Evolutionary conservation across 2,113 vertebrate species (phyloP).

Genomic region (Synodontis membranacea): DNA sequence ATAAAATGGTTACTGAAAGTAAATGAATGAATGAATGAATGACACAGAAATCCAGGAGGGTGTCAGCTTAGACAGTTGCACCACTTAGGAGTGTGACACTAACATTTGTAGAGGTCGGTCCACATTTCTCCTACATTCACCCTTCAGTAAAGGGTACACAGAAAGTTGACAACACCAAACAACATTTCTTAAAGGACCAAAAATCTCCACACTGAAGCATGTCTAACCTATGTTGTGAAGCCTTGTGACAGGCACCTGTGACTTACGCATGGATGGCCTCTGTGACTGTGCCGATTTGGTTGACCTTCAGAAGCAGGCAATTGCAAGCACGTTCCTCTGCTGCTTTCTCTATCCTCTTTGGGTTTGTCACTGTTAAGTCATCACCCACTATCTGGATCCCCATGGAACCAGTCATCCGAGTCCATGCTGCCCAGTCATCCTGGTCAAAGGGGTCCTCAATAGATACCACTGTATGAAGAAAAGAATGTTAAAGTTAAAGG

Average conservation of each 20-base stretch:
- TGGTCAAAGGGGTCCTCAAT: constrained; percentile 97
- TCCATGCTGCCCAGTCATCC: constrained; percentile 94
- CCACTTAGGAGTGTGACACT: neutral
- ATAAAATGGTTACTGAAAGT: neutral
- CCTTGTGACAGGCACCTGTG: constrained; percentile 20
- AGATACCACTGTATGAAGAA: constrained; percentile 81
- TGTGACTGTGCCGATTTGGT: constrained; percentile 92
- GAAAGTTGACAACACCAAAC: neutral
- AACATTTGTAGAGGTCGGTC: neutral
- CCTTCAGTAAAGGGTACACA: neutral
- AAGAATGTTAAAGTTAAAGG: neutral
- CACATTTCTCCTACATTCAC: neutral
- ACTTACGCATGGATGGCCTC: constrained; percentile 93
- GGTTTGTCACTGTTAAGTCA: constrained; percentile 92
- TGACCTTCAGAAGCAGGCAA: constrained; percentile 93
- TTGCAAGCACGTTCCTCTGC: constrained; percentile 94
- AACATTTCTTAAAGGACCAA: no score
- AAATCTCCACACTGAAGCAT: neutral
- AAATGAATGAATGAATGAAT: neutral
- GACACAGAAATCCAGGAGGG: neutral
- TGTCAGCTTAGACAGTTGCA: neutral
- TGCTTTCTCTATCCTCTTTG: constrained; percentile 88
- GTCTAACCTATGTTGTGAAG: neutral
- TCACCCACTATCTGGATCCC: constrained; percentile 96
- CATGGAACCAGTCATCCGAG: constrained; percentile 86